Evolutionary conservation across 2,113 vertebrate genomes (phyloP).

Genomic region (Globicephala melas): DNA sequence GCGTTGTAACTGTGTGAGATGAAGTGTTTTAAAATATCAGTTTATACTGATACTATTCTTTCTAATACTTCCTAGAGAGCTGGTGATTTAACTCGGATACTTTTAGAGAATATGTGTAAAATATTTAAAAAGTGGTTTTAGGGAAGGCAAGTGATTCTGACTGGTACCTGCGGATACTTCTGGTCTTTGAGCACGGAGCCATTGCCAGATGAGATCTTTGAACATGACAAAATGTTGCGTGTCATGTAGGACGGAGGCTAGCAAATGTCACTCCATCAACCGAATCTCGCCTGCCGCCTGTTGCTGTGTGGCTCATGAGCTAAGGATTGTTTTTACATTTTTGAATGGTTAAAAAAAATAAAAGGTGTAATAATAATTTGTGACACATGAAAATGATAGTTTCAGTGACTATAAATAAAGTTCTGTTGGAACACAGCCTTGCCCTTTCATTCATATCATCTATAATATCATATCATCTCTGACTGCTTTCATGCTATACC

Average conservation of each 20-base stretch:
- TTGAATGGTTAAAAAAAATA: slow-evolving; percentile 16
- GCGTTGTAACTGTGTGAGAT: background rate
- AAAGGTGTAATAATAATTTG: background rate
- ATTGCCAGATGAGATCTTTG: background rate
- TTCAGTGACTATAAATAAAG: background rate
- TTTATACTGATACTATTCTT: background rate
- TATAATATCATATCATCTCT: background rate
- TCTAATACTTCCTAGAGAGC: background rate
- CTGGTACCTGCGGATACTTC: background rate
- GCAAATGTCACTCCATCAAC: background rate
- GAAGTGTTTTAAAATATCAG: background rate
- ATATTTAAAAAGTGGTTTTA: background rate
- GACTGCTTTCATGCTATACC: background rate
- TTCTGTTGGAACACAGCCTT: background rate
- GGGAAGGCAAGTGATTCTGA: background rate
- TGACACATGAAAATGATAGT: background rate
- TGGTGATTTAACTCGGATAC: background rate
- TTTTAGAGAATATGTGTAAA: background rate
- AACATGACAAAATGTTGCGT: background rate
- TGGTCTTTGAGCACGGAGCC: background rate
- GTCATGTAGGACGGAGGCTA: background rate
- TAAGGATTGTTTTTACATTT: background rate
- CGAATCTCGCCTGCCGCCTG: background rate
- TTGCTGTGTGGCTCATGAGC: background rate
- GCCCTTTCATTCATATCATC: background rate